Conservation (phyloP, 53 echinoderm and acorn worm species). For the Henricia sp. region DNA sequence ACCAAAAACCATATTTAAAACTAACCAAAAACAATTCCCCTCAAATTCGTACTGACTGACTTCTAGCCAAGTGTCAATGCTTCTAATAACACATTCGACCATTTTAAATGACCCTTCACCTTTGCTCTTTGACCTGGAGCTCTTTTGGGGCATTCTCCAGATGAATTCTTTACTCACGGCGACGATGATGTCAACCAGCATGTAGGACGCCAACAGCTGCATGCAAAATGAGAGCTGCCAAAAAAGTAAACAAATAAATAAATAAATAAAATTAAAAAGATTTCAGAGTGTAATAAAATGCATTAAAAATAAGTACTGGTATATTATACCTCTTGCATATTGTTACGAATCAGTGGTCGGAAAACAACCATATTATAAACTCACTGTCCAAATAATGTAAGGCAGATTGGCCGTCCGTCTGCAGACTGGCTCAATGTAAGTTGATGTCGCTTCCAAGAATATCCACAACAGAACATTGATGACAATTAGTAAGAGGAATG, state of each 20-base stretch:
- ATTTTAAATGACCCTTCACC: neutral
- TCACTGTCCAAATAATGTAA: conserved; percentile 84
- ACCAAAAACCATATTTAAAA: no score
- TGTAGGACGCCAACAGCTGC: conserved; percentile 49
- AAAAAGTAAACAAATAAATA: neutral
- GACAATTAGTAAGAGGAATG: conserved; percentile 38
- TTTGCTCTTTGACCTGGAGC: conserved; percentile 5
- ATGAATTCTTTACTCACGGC: conserved; percentile 29
- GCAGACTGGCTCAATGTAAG: conserved; percentile 67
- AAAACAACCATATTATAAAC: neutral
- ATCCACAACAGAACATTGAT: conserved; percentile 71
- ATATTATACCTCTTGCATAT: neutral
- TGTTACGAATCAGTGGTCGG: no score
- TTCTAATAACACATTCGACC: no score
- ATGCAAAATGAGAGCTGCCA: conserved; percentile 58
- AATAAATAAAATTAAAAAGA: neutral
- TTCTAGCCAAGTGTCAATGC: no score
- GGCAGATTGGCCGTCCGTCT: conserved; percentile 83
- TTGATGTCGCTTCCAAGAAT: conserved; percentile 24
- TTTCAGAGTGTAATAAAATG: no score
- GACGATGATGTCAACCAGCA: conserved; percentile 60
- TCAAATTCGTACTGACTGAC: no score
- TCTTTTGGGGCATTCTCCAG: conserved; percentile 22
- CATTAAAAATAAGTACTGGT: neutral
- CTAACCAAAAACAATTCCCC: no score